Evolutionary conservation across 2,113 vertebrate genomes (phyloP).

Genomic region (Antechinus stuartii): DNA sequence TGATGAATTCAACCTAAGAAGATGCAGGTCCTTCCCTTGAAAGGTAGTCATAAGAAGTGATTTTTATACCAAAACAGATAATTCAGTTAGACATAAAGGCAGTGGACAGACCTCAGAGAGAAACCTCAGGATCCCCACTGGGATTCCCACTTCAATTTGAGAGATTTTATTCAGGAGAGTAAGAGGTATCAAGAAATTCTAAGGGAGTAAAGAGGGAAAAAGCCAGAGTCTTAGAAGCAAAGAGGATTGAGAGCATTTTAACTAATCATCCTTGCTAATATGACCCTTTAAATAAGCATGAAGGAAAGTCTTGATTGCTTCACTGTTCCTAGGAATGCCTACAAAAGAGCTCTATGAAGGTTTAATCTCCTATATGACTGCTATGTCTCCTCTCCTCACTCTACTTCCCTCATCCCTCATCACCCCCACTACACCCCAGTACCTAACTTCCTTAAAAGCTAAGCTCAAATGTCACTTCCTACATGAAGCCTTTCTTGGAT

Average conservation of each 20-base stretch:
- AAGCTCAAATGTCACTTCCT: not conserved
- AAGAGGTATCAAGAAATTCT: not conserved
- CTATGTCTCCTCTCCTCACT: not conserved
- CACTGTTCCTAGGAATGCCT: not conserved
- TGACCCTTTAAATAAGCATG: not conserved
- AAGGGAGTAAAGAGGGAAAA: not conserved
- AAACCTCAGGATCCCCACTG: not conserved
- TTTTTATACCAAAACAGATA: not conserved
- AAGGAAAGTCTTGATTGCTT: not conserved
- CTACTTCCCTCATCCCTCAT: too few species aligned
- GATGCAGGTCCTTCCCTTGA: not conserved
- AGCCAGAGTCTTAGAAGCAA: not conserved
- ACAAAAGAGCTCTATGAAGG: not conserved
- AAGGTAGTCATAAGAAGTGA: not conserved
- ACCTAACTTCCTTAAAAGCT: not conserved
- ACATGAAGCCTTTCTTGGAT: not conserved
- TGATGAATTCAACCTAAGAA: not conserved
- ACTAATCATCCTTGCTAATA: not conserved
- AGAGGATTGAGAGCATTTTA: not conserved
- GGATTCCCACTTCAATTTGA: not conserved
- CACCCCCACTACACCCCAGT: too few species aligned
- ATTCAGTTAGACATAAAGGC: not conserved
- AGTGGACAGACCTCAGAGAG: not conserved
- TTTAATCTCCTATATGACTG: not conserved
- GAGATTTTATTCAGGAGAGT: not conserved